Evolutionary conservation across 2,797 vertebrate species (phyloP).

Genomic region (Chromobotia macracanthus): DNA sequence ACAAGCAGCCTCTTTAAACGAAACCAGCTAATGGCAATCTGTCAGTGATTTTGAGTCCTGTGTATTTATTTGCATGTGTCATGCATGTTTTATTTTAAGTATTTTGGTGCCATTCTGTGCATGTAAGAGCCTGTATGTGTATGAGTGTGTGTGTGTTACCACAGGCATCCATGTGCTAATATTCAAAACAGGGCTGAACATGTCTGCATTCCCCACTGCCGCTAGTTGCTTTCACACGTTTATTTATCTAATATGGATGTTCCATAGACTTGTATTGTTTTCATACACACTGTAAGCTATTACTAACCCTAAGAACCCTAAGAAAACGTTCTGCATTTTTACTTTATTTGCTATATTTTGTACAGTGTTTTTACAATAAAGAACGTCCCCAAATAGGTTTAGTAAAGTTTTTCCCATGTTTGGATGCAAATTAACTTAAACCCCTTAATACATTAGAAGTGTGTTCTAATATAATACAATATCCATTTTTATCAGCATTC

Average conservation of each 20-base stretch:
- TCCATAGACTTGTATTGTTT: too few relatives aligned
- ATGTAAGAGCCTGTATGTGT: constrained; percentile 20
- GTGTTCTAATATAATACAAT: neutral
- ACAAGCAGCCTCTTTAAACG: constrained; percentile 4
- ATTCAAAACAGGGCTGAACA: constrained; percentile 47
- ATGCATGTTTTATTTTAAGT: constrained; percentile 3
- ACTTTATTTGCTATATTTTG: too few relatives aligned
- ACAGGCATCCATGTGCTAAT: constrained; percentile 24
- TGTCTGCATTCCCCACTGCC: constrained; percentile 26
- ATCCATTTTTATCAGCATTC: neutral
- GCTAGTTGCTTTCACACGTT: neutral
- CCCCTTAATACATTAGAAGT: neutral
- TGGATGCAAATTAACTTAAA: too few relatives aligned
- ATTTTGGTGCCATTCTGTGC: constrained; percentile 7
- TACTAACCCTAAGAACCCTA: too few relatives aligned
- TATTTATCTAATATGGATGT: too few relatives aligned
- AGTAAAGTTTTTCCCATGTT: too few relatives aligned
- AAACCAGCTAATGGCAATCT: neutral
- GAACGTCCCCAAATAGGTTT: too few relatives aligned
- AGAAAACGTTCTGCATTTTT: too few relatives aligned
- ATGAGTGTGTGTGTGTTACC: constrained; percentile 43
- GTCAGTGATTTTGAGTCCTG: neutral
- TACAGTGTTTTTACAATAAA: too few relatives aligned
- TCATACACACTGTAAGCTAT: too few relatives aligned
- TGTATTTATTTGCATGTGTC: constrained; percentile 3